Conservation (phyloP, 2,797 vertebrate genomes). For the Mormyrus hasselquistii region DNA sequence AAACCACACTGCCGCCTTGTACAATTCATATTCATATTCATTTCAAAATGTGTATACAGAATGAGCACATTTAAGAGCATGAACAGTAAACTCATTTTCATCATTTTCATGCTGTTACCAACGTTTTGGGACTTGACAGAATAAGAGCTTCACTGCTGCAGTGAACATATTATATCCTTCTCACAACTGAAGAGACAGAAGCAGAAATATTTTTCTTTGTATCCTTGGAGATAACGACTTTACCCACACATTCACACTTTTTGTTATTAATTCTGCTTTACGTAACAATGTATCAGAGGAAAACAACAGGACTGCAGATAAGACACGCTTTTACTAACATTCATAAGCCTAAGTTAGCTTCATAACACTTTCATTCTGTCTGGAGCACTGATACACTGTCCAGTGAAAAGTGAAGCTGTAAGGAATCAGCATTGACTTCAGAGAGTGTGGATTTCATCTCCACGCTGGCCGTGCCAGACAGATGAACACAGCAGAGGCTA, state of each 20-base stretch:
- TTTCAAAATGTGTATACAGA: not conserved
- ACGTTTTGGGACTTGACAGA: not conserved
- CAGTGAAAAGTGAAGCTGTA: not conserved
- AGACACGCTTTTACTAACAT: not conserved
- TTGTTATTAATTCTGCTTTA: constrained; percentile 1
- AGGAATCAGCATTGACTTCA: not conserved
- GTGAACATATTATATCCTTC: not conserved
- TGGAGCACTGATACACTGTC: not conserved
- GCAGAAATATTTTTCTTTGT: not conserved
- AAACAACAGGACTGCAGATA: not conserved
- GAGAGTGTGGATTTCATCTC: not conserved
- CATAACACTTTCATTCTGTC: not conserved
- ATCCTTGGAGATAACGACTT: not conserved
- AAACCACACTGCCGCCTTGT: not conserved
- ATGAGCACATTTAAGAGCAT: not conserved
- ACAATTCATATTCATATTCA: not conserved
- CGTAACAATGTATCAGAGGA: not conserved
- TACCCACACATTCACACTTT: not conserved
- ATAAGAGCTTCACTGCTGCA: not conserved
- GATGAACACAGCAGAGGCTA: not conserved
- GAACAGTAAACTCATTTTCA: not conserved
- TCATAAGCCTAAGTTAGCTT: not conserved
- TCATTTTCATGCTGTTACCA: not conserved
- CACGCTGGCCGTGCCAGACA: not conserved
- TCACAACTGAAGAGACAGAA: not conserved